Conservation (phyloP, 2,888 invertebrate species). For the Andrena fulva region DNA sequence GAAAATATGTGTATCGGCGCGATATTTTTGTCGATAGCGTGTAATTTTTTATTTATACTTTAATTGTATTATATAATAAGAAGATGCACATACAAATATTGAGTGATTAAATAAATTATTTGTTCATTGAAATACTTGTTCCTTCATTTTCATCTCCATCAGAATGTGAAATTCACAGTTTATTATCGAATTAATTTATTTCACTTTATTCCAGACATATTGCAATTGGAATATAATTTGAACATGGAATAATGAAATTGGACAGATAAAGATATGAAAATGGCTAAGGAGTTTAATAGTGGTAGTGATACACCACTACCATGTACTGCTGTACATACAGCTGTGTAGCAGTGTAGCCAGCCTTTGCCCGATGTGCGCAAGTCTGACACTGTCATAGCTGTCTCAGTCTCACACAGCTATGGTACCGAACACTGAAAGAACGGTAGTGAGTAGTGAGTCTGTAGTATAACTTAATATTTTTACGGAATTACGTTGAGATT, state of each 20-base stretch:
- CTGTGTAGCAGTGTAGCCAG: conserved; percentile 13
- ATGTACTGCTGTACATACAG: neutral
- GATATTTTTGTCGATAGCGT: conserved; percentile 40
- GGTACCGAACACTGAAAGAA: conserved; percentile 20
- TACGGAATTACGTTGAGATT: conserved; percentile 3
- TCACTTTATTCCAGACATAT: neutral
- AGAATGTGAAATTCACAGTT: neutral
- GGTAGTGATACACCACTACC: too few species aligned
- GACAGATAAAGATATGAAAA: neutral
- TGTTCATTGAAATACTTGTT: conserved; percentile 50
- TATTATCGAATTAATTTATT: neutral
- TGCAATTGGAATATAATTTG: neutral
- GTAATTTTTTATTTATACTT: conserved; percentile 54
- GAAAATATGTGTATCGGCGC: conserved; percentile 5
- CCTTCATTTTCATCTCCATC: neutral
- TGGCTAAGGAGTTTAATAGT: neutral
- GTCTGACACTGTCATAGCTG: conserved; percentile 42
- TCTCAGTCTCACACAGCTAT: conserved; percentile 26
- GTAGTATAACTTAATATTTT: conserved; percentile 51
- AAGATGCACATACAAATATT: conserved; percentile 53
- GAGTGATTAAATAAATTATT: conserved; percentile 62
- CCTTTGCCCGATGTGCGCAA: conserved; percentile 35
- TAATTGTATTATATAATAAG: conserved; percentile 36
- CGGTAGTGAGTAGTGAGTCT: conserved; percentile 42
- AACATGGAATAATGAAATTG: neutral